Percentiles rank a stretch among this genome's conserved stretches.
These are phyloP conservation scores for Choristoneura rosaceana DNA, from an alignment of 2,888 invertebrate genomes.

Conservation along the genomic window DNA sequence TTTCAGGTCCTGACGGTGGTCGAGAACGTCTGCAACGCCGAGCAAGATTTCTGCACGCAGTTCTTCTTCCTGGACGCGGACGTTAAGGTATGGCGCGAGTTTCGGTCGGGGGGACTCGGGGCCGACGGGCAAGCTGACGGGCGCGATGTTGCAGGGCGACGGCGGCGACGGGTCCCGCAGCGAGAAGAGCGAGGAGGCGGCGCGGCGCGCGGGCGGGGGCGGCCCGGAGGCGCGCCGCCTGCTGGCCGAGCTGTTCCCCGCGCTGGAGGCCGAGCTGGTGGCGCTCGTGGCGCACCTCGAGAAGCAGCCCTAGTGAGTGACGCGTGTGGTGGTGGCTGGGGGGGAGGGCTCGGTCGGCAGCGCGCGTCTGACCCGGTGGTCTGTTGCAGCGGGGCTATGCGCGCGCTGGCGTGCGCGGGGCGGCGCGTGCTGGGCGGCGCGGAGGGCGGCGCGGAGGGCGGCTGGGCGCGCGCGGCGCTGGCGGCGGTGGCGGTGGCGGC, in stretches of 20 bases:
- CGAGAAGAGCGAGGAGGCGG: slow-evolving; percentile 48
- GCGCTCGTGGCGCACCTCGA: slow-evolving; percentile 95
- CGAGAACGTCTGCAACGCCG: slow-evolving; percentile 96
- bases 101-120: neutral
- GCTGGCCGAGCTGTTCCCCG: slow-evolving; percentile 95
- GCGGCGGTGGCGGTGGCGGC: slow-evolving; percentile 72
- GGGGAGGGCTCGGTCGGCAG: neutral
- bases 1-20: slow-evolving; percentile 92
- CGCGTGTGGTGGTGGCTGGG: neutral
- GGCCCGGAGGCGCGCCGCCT: slow-evolving; percentile 90
- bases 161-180: slow-evolving; percentile 56
- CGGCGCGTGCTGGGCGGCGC: slow-evolving; percentile 96
- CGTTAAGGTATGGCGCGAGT: slow-evolving; percentile 71
- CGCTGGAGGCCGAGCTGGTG: slow-evolving; percentile 94
- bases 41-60: slow-evolving; percentile 96
- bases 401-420: slow-evolving; percentile 95
- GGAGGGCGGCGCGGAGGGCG: slow-evolving; percentile 91
- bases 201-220: slow-evolving; percentile 50
- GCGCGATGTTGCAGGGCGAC: slow-evolving; percentile 49
- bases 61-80: slow-evolving; percentile 94
- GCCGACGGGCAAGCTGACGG: neutral
- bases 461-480: slow-evolving; percentile 68
- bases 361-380: neutral
- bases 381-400: slow-evolving; percentile 93
- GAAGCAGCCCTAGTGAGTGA: slow-evolving; percentile 93